phyloP scores from a whole-genome alignment of 2,888 invertebrate genomes.

The Galerucella nymphaeae region DNA sequence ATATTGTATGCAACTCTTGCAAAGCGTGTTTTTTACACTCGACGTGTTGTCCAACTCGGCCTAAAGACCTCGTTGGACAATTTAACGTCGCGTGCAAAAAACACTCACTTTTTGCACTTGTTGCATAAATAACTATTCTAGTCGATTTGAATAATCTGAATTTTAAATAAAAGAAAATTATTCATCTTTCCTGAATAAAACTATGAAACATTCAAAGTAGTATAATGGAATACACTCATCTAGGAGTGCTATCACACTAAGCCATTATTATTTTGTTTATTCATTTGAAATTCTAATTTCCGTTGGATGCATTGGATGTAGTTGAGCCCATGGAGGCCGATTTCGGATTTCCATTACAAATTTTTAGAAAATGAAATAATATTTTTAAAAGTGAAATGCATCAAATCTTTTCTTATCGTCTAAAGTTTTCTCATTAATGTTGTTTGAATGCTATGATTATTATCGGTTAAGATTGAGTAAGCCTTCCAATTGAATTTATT shows the following conservation, averaged over 20 bases:
- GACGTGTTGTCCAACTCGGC: too few relatives aligned
- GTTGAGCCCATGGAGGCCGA: not conserved
- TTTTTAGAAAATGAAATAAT: not conserved
- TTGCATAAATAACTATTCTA: too few relatives aligned
- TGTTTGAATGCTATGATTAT: not conserved
- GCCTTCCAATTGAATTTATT: conserved; percentile 4
- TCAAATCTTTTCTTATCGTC: not conserved
- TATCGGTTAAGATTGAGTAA: not conserved
- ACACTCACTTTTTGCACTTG: too few relatives aligned
- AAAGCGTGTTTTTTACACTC: too few relatives aligned
- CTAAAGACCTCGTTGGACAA: too few relatives aligned
- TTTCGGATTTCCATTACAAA: conserved; percentile 1
- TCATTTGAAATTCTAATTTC: conserved; percentile 16
- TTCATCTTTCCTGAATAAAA: too few relatives aligned
- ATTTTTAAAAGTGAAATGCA: not conserved
- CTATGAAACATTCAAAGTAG: too few relatives aligned
- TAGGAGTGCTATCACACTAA: not conserved
- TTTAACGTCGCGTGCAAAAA: too few relatives aligned
- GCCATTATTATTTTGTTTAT: conserved; percentile 2
- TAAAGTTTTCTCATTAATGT: conserved; percentile 3
- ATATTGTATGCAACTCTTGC: too few relatives aligned
- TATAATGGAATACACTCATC: not conserved
- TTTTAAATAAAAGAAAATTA: too few relatives aligned
- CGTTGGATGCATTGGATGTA: conserved; percentile 5
- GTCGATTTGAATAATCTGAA: too few relatives aligned